Base-by-base conservation (phyloP, 2,888 invertebrate genomes). In the Drosophila mercatorum region DNA sequence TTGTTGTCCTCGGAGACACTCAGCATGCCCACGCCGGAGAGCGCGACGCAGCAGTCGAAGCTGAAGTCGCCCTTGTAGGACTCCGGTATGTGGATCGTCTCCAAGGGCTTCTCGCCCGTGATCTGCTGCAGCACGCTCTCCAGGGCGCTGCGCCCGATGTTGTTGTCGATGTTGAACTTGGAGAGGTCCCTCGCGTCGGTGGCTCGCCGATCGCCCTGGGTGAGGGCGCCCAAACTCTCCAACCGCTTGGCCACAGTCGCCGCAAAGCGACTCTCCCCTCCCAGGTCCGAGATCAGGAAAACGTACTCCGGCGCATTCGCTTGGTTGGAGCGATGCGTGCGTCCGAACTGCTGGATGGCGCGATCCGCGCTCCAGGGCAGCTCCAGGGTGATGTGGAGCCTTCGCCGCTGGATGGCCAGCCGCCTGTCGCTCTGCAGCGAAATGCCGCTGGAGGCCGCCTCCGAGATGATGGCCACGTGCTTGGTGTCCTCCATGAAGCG, bases 301-400 rank as follows among this genome's bases (percentile, higher is more conserved):
- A 99, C 96, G 93, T 99, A 99, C 92, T 99, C 99, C 0, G 99
- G 99, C 0, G 99, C 98, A 93, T 97, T 98, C 28, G 99, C 98
- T 93, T 99, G 99, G 93, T 99, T 99, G 17, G 98, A 98, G 52
- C 98, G 95, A 94, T 99, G 98, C 4, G 98, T 98, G 69, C 98
- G 96, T 64, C 97, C 99, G 93, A 99, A 99, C 93, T 99, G 99
- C 90, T 99, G 99, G 83, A 99, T 97, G 31, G 99, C 99, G 87
- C 99, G 94, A 93, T 99, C 99, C 5, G 99, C 99, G 78, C 98
- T 98, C 99, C 99, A 99, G 0, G 99, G 99, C 84, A 99, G 93
- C 92, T 99, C 99, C 56, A 99, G 93, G 0, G 99, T 99, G 83
- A 99, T 98, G 93, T 99, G 99, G n/a, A 99, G 98, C 69, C 99